Evolutionary conservation across 2,888 invertebrate genomes (phyloP).

Genomic region (Campoplex nolae): DNA sequence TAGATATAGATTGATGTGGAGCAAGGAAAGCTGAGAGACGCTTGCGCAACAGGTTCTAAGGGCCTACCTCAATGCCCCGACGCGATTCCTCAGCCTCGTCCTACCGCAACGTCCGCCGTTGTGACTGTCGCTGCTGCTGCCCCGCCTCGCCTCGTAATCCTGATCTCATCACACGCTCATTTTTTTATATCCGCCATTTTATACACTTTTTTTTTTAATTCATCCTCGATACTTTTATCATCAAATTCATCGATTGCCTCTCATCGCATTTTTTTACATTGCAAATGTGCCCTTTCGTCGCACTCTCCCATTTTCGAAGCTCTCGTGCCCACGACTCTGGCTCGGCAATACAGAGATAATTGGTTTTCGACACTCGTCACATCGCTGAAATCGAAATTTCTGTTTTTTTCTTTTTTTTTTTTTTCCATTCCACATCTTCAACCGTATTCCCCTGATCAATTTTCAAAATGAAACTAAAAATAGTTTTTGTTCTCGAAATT

Average conservation of each 20-base stretch:
- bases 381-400: background rate
- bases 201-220: too few relatives aligned
- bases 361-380: background rate
- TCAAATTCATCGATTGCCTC: background rate
- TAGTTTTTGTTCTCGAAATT: too few relatives aligned
- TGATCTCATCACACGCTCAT: conserved; percentile 42
- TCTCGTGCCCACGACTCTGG: background rate
- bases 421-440: too few relatives aligned
- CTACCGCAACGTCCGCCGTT: conserved; percentile 70
- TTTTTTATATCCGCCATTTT: background rate
- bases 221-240: too few relatives aligned
- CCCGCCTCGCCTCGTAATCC: conserved; percentile 24
- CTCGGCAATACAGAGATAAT: background rate
- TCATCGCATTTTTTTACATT: background rate
- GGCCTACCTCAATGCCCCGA: conserved; percentile 75
- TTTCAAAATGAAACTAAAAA: too few relatives aligned
- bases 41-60: conserved; percentile 76
- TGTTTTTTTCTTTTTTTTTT: too few relatives aligned
- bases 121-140: conserved; percentile 7
- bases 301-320: background rate
- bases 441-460: too few relatives aligned
- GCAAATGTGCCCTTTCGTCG: background rate
- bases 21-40: conserved; percentile 42
- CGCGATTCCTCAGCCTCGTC: conserved; percentile 63
- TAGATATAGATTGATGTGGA: conserved; percentile 16